Conservation (phyloP, 2,888 invertebrate genomes). For the Caenorhabditis becei region DNA sequence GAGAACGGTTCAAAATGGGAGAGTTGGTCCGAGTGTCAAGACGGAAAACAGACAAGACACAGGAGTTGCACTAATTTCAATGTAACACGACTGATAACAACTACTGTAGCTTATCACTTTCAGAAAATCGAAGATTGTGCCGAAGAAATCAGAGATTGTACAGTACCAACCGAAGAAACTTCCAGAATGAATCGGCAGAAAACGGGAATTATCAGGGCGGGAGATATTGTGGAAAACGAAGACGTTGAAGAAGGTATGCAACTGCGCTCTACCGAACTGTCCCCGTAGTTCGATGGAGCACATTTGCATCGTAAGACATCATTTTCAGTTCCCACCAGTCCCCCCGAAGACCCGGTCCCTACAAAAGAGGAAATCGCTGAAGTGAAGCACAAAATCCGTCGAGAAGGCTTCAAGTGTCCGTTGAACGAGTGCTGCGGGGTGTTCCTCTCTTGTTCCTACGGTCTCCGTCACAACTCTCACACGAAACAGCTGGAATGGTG, state of each 20-base stretch:
- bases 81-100: no score
- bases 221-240: slow-evolving; percentile 22
- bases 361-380: slow-evolving; percentile 65
- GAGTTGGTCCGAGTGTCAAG: slow-evolving; percentile 68
- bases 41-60: slow-evolving; percentile 71
- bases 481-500: slow-evolving; percentile 77
- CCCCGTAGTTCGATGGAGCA: no score
- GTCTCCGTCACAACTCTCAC: slow-evolving; percentile 73
- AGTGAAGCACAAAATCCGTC: slow-evolving; percentile 64
- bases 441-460: slow-evolving; percentile 65
- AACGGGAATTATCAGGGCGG: slow-evolving; percentile 23
- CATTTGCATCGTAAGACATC: no score
- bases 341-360: slow-evolving; percentile 62
- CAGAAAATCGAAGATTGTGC: slow-evolving; percentile 63
- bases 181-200: not conserved
- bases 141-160: slow-evolving; percentile 54
- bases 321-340: no score
- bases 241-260: not conserved
- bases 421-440: slow-evolving; percentile 72
- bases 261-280: no score
- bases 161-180: not conserved
- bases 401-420: slow-evolving; percentile 69
- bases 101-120: not conserved
- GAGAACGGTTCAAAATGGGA: slow-evolving; percentile 50
- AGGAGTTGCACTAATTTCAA: slow-evolving; percentile 57